Conservation (phyloP, 2,797 vertebrate genomes). For the Acrossocheilus fasciatus region DNA sequence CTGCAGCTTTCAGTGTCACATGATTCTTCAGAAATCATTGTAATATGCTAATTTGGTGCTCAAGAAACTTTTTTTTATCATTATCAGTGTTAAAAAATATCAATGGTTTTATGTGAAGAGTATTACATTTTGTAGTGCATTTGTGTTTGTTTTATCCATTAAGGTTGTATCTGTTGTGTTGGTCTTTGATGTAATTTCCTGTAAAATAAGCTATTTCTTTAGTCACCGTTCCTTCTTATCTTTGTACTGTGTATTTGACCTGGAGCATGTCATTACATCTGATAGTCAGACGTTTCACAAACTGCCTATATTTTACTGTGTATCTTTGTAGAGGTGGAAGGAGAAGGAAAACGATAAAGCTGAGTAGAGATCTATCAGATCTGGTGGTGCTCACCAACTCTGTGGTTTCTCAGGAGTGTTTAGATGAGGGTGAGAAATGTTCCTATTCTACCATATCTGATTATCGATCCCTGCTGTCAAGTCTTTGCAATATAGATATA, state of each 20-base stretch:
- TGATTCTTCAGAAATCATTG: neutral
- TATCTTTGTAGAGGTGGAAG: constrained; percentile 78
- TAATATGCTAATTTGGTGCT: neutral
- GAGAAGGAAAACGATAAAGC: constrained; percentile 94
- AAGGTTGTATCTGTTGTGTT: neutral
- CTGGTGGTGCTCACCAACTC: constrained; percentile 97
- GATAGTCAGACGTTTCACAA: constrained; percentile 29
- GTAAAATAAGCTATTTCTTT: neutral
- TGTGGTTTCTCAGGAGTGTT: constrained; percentile 91
- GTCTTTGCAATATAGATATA: neutral
- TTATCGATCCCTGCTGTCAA: neutral
- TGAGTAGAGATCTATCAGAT: constrained; percentile 95
- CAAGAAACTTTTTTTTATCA: neutral
- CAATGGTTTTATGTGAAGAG: neutral
- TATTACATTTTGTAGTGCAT: neutral
- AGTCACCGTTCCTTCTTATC: neutral
- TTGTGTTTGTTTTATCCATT: neutral
- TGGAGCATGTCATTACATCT: constrained; percentile 20
- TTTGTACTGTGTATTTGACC: neutral
- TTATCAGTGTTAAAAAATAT: neutral
- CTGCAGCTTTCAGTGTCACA: neutral
- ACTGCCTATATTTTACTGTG: neutral
- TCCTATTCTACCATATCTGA: neutral
- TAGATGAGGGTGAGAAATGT: constrained; percentile 87
- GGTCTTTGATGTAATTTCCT: neutral